Evolutionary conservation across 2,113 vertebrate genomes (phyloP), one percentile per base, ranked within the genome.

Genomic region (Poeciliopsis prolifica): DNA sequence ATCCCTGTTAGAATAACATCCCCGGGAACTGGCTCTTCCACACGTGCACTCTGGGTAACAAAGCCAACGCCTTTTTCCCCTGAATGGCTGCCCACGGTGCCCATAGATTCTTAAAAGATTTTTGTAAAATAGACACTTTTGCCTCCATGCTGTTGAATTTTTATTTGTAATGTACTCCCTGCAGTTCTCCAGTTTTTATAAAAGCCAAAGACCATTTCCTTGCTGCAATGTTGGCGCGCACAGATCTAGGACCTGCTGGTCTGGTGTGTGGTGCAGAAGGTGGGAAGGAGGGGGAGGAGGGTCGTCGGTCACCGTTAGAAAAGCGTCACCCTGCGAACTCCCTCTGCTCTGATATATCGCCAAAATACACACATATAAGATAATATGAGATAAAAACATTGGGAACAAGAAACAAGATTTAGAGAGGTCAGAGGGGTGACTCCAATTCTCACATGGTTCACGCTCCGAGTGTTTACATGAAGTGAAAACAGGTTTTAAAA

Each of bases 1-100:
- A 82, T 80, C 89, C 83, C 89, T 85, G 83, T 90, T 91, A 91
- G 83, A 92, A 95, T 91, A 94, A 95, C 93, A 94, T 94, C 94
- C 93, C 89, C 75, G 83, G 93, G 91, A 93, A 93, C 91, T 92
- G 70, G 24, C 86, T 89, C 89, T 94, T 95, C 94, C 93, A 91
- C 91, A 89, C 85, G 65, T 86, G 87, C 87, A 76, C 83, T 83
- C 61, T n/a, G 65, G 65, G 75, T 80, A 74, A 64, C 76, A 72
- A n/a, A 75, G 74, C 86, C 83, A 82, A 86, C 86, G 79, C 87
- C 91, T 86, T 93, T 87, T 91, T 51, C 82, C 86, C 77, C 63
- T 79, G 71, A 70, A 84, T 73, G 70, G 74, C 65, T 61, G 10
- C 51, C 54, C 74, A 35, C 44, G 70, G 74, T 28, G 31, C 70